phyloP scores from a whole-genome alignment of 2,888 invertebrate species.

The Eucera pruinosa region DNA sequence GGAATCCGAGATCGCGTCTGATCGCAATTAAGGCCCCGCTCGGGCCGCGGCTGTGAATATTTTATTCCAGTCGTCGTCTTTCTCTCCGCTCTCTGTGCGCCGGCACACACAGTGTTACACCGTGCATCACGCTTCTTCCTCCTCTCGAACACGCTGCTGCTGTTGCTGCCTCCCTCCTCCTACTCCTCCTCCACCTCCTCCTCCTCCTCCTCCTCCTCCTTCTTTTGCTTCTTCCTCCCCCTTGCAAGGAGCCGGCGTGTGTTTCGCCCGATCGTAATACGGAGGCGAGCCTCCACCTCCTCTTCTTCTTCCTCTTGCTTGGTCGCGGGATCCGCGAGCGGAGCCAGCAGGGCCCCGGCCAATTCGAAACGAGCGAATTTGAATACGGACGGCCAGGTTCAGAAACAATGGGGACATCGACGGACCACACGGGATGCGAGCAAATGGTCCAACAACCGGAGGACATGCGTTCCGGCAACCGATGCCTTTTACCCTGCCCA shows the following conservation, averaged over 20 bases:
- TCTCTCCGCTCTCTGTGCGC: constrained; percentile 54
- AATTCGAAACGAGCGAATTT: constrained; percentile 83
- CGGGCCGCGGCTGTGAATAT: constrained; percentile 83
- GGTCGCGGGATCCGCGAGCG: constrained; percentile 24
- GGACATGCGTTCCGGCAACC: constrained; percentile 83
- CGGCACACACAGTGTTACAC: constrained; percentile 66
- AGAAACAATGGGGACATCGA: constrained; percentile 84
- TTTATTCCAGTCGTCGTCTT: constrained; percentile 78
- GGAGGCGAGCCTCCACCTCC: constrained; percentile 33
- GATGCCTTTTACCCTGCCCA: constrained; percentile 59
- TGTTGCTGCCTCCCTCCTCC: background rate
- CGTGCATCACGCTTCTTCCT: constrained; percentile 60
- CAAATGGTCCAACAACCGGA: constrained; percentile 84
- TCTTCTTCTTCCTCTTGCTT: constrained; percentile 6
- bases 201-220: background rate
- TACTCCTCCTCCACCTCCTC: constrained; percentile 1
- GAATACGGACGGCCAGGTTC: constrained; percentile 80
- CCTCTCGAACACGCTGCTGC: constrained; percentile 45
- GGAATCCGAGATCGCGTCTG: constrained; percentile 84
- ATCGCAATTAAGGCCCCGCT: constrained; percentile 84
- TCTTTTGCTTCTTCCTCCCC: background rate
- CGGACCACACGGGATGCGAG: constrained; percentile 84
- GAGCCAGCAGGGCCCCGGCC: constrained; percentile 60
- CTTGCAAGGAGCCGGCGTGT: constrained; percentile 21
- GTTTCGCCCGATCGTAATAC: constrained; percentile 62